phyloP scores from a whole-genome alignment of 2,797 vertebrate species.

The Martes flavigula region DNA sequence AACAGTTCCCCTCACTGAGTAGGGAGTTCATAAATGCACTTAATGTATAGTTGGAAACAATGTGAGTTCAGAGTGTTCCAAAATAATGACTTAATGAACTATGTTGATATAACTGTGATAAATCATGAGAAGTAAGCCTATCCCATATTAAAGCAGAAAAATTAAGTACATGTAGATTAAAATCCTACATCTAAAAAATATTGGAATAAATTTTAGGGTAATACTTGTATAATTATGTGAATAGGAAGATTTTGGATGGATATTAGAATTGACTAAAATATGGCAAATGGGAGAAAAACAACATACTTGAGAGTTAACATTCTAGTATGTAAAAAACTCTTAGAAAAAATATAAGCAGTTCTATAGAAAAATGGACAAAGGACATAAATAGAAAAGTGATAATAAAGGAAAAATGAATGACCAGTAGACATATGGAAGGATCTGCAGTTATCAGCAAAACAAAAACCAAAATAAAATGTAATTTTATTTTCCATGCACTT shows the following conservation, averaged over 20 bases:
- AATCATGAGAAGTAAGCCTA: neutral
- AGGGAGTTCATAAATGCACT: neutral
- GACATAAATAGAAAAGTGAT: neutral
- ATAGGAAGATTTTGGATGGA: neutral
- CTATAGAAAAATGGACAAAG: neutral
- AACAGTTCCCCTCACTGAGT: neutral
- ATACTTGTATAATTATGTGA: neutral
- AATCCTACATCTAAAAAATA: neutral
- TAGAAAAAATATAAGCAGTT: neutral
- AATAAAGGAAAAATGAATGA: neutral
- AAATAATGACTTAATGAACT: conserved; percentile 8
- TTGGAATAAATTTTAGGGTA: neutral
- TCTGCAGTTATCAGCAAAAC: neutral
- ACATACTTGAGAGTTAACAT: neutral
- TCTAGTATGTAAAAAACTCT: neutral
- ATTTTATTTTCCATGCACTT: neutral
- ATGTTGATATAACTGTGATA: neutral
- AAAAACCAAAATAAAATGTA: neutral
- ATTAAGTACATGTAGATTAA: neutral
- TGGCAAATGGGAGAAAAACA: neutral
- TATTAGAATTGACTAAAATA: conserved; percentile 1
- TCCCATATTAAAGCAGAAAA: neutral
- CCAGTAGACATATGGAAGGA: neutral
- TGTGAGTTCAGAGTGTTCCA: neutral
- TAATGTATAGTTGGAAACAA: neutral